Conservation (phyloP, 35 echinoderm and acorn worm species). For the Lytechinus pictus region DNA sequence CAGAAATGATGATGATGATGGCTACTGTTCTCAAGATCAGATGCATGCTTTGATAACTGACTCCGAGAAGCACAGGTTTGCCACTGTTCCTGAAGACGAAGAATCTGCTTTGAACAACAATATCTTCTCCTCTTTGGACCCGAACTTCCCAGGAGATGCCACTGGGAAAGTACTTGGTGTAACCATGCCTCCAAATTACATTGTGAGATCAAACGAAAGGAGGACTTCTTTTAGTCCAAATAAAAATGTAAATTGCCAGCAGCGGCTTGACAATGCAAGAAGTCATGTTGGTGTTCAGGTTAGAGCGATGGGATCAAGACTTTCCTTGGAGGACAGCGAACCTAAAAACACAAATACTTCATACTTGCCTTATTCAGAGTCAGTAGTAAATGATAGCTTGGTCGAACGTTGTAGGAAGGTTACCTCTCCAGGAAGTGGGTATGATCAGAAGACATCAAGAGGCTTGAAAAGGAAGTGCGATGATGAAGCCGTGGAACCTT, state of each 20-base stretch:
- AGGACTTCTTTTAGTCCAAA: constrained; percentile 30
- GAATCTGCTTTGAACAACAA: background rate
- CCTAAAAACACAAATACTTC: background rate
- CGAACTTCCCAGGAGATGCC: background rate
- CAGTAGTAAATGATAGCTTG: background rate
- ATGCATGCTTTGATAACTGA: background rate
- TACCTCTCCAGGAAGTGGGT: background rate
- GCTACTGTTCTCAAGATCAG: constrained; percentile 28
- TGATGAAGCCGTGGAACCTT: background rate
- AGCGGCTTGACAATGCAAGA: background rate
- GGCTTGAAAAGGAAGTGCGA: background rate
- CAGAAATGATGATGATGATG: constrained; percentile 30
- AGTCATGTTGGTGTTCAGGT: constrained; percentile 33
- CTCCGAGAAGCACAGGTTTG: background rate
- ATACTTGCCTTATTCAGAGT: background rate
- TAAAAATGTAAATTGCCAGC: background rate
- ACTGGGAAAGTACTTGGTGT: constrained; percentile 27
- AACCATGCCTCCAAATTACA: constrained; percentile 25
- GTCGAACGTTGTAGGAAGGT: background rate
- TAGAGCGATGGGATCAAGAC: background rate
- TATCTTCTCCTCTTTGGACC: background rate
- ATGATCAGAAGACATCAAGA: background rate
- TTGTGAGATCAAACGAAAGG: background rate
- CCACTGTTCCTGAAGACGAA: background rate
- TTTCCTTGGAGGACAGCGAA: background rate